Conservation (phyloP, 2,888 invertebrate genomes). For the Abscondita cerata region DNA sequence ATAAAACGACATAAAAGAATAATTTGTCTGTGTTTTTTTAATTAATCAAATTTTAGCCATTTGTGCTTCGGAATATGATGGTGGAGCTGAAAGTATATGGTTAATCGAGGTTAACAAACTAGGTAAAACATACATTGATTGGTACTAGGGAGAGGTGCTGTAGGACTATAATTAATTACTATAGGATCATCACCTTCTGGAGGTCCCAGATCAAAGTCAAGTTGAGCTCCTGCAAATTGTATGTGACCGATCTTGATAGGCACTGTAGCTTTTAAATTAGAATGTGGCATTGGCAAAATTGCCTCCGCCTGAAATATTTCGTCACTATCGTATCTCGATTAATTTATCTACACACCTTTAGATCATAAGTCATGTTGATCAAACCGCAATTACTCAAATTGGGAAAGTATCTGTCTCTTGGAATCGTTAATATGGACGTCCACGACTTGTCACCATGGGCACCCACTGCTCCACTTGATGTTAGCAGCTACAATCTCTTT, state of each 20-base stretch:
- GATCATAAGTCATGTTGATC: slow-evolving; percentile 13
- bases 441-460: slow-evolving; percentile 51
- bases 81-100: too few species aligned
- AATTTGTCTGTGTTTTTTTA: background rate
- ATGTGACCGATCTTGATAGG: slow-evolving; percentile 8
- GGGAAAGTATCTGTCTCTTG: slow-evolving; percentile 41
- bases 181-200: background rate
- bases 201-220: background rate
- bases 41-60: too few species aligned
- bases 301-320: slow-evolving; percentile 2
- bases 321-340: background rate
- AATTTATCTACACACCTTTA: slow-evolving; percentile 7
- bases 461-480: slow-evolving; percentile 46
- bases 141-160: background rate
- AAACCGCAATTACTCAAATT: slow-evolving; percentile 37
- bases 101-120: too few species aligned
- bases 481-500: slow-evolving; percentile 9
- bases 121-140: too few species aligned
- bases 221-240: background rate
- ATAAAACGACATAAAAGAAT: too few species aligned
- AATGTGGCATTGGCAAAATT: background rate
- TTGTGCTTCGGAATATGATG: too few species aligned
- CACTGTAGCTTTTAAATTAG: slow-evolving; percentile 1
- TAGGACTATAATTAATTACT: background rate
- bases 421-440: slow-evolving; percentile 44